Conservation (phyloP, 2,797 vertebrate genomes). For the Coilia nasus region DNA sequence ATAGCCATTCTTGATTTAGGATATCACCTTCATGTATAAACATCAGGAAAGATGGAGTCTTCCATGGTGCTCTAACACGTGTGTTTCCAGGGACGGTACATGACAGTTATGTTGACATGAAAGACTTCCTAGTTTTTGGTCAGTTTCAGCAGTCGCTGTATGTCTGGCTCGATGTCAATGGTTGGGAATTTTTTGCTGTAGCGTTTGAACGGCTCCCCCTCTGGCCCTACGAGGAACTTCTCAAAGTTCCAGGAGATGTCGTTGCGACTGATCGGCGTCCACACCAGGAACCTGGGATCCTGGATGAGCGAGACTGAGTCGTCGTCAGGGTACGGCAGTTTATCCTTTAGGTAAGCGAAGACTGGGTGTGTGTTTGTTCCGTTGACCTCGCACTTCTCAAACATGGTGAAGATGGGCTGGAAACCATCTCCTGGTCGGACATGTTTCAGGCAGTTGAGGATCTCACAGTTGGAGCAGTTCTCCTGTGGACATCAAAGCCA, state of each 20-base stretch:
- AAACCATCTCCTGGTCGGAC: slow-evolving; percentile 90
- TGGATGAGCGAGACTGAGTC: slow-evolving; percentile 82
- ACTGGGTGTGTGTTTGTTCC: slow-evolving; percentile 88
- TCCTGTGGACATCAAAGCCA: slow-evolving; percentile 73
- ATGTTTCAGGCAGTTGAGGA: slow-evolving; percentile 86
- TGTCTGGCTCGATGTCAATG: slow-evolving; percentile 88
- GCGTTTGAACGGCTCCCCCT: slow-evolving; percentile 95
- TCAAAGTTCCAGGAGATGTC: slow-evolving; percentile 98
- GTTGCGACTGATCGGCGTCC: slow-evolving; percentile 87
- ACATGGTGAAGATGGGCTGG: slow-evolving; percentile 88
- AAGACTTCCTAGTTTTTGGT: slow-evolving; percentile 80
- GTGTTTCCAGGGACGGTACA: not conserved
- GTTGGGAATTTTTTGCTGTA: slow-evolving; percentile 89
- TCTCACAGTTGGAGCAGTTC: slow-evolving; percentile 90
- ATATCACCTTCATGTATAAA: slow-evolving; percentile 86
- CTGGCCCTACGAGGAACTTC: slow-evolving; percentile 94
- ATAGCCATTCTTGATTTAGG: slow-evolving; percentile 76
- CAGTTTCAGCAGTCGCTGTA: slow-evolving; percentile 91
- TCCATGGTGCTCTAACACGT: slow-evolving; percentile 44
- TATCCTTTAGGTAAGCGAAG: slow-evolving; percentile 94
- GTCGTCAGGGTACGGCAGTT: slow-evolving; percentile 88
- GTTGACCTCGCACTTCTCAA: slow-evolving; percentile 94
- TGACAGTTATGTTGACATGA: slow-evolving; percentile 6
- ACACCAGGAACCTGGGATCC: slow-evolving; percentile 86
- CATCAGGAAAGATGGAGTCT: slow-evolving; percentile 71